These are phyloP conservation scores for Cebidichthys violaceus DNA, from an alignment of 2,113 vertebrate genomes.

Conservation along the genomic window DNA sequence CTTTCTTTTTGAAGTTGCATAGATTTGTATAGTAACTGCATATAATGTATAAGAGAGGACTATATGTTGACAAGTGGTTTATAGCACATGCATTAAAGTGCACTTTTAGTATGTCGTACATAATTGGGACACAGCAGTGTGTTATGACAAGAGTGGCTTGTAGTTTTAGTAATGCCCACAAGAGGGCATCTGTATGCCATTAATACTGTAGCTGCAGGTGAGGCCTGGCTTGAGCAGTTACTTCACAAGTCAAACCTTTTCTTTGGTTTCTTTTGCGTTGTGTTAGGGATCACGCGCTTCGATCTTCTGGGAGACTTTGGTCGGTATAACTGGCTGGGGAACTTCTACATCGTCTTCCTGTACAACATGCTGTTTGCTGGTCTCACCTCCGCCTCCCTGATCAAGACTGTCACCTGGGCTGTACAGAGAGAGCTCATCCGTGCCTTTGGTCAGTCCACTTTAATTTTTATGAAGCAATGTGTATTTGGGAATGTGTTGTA, in stretches of 20 bases:
- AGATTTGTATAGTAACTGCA: background rate
- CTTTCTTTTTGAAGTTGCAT: background rate
- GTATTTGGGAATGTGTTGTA: conserved; percentile 18
- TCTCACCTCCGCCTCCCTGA: conserved; percentile 93
- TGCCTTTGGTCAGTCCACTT: conserved; percentile 90
- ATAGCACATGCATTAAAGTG: background rate
- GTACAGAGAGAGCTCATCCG: conserved; percentile 92
- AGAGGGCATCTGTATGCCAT: conserved; percentile 46
- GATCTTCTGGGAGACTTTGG: conserved; percentile 96
- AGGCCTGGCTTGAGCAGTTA: background rate
- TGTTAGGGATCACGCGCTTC: conserved; percentile 93
- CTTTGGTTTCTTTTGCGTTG: background rate
- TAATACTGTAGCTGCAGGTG: background rate
- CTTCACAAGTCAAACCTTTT: conserved; percentile 5
- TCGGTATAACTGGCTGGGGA: conserved; percentile 96
- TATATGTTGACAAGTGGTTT: background rate
- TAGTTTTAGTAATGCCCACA: conserved; percentile 64
- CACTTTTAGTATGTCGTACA: background rate
- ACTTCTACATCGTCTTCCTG: conserved; percentile 94
- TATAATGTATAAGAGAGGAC: background rate
- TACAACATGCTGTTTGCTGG: conserved; percentile 96
- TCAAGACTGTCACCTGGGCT: conserved; percentile 93
- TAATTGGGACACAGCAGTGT: background rate
- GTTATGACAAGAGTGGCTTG: conserved; percentile 23
- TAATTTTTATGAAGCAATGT: background rate